Conservation (phyloP, 2,113 vertebrate genomes). For the Tursiops truncatus region DNA sequence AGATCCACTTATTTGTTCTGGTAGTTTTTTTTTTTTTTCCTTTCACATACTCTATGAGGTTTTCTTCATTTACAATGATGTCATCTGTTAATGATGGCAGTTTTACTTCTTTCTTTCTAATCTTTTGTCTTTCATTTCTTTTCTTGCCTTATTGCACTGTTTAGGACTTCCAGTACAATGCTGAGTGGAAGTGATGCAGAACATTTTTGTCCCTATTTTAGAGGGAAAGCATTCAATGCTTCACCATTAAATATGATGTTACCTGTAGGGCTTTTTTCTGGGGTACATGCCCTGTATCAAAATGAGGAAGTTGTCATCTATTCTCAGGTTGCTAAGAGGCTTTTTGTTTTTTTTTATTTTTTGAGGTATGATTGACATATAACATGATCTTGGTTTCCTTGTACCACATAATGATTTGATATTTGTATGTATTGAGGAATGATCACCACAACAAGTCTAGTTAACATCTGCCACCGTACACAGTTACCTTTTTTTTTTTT, state of each 20-base stretch:
- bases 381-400: not conserved
- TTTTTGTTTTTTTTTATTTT: not conserved
- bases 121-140: conserved; percentile 4
- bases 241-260: not conserved
- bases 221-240: not conserved
- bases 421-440: not conserved
- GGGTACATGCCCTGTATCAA: not conserved
- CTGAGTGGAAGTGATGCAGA: not conserved
- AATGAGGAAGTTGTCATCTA: conserved; percentile 4
- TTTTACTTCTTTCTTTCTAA: not conserved
- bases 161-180: not conserved
- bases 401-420: not conserved
- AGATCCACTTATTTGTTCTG: not conserved
- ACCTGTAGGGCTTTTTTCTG: not conserved
- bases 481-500: not conserved
- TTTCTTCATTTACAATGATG: not conserved
- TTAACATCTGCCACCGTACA: not conserved
- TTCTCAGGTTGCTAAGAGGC: not conserved
- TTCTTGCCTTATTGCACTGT: not conserved
- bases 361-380: not conserved
- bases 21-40: not conserved
- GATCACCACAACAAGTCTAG: not conserved
- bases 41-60: not conserved
- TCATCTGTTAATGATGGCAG: not conserved
- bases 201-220: not conserved